Evolutionary conservation across 2,113 vertebrate species (phyloP).

Genomic region (Poeciliopsis occidentalis): DNA sequence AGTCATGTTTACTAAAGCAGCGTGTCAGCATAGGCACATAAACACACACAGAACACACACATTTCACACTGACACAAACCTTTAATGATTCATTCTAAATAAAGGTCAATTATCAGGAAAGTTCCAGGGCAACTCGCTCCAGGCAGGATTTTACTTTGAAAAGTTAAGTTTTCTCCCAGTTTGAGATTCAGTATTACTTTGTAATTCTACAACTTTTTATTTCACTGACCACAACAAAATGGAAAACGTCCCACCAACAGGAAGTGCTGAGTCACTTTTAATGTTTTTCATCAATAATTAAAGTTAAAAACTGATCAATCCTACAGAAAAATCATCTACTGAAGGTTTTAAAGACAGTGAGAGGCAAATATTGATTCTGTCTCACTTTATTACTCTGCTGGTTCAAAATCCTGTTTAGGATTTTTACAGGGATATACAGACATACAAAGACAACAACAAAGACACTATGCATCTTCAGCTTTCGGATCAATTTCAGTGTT

Average conservation of each 20-base stretch:
- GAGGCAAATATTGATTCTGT: not conserved
- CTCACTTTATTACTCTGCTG: not conserved
- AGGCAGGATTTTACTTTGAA: not conserved
- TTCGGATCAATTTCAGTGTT: conserved; percentile 50
- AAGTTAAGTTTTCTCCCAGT: not conserved
- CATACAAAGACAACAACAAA: conserved; percentile 28
- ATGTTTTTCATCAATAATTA: not conserved
- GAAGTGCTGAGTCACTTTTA: not conserved
- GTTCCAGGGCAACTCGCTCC: not conserved
- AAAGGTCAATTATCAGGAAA: not conserved
- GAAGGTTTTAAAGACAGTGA: not conserved
- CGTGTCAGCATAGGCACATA: conserved; percentile 39
- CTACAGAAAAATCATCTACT: not conserved
- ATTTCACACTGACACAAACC: conserved; percentile 7
- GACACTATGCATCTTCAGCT: conserved; percentile 29
- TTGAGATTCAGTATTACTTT: not conserved
- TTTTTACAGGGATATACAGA: conserved; percentile 26
- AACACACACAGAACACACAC: conserved; percentile 15
- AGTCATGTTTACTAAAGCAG: conserved; percentile 50
- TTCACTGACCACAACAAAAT: conserved; percentile 36
- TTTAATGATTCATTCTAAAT: not conserved
- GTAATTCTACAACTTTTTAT: not conserved
- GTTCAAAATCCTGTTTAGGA: conserved; percentile 4
- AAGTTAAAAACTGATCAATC: too few relatives aligned
- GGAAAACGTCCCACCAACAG: conserved; percentile 2